Base-by-base conservation (phyloP, 2,888 invertebrate genomes). In the Drosophila basisetae region DNA sequence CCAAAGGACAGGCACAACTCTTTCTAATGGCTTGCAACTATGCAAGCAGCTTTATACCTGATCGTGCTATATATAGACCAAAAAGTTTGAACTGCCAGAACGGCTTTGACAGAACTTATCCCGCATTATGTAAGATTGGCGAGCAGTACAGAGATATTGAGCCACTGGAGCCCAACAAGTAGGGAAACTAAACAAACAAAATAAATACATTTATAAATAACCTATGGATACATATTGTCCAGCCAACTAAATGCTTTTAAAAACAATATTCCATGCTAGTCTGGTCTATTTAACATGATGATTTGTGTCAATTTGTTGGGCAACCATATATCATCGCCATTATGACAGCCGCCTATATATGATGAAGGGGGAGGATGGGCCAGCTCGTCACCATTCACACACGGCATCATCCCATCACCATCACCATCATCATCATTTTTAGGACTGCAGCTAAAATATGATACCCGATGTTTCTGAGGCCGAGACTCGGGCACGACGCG, bases 1-100 rank as follows among this genome's bases (percentile, higher is more conserved):
- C 53, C 7, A 74, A 68, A 47, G 54, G 54, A 16, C 33, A n/a
- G 0, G 18, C 55, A 13, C 65, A 73, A 0, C 54, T 68, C 22
- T 90, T 88, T n/a, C 62, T 83, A 28, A n/a, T 87, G 66, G 71
- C 84, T 60, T 87, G 87, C 54, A 88, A 87, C 43, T 87, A 87
- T 63, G 90, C 87, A 28, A 71, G 63, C 65, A 80, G 88, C 28
- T 65, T 43, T 28, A 31, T 71, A 22, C 37, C 68, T 18, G 74
- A 74, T 1, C 53, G 71, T 52, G 70, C 89, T 30, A 37, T 87
- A n/a, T 87, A 86, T 28, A 56, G 72, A 47, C 50, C 50, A 28
- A 83, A 81, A 47, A 62, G 73, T 22, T 47, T 56, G 2, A 68
- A 58, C 41, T 90, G 87, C 39, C 82, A 78, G 58, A 56, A 33